Percentiles rank a stretch among this genome's conserved stretches.
phyloP scores from a whole-genome alignment of 2,797 vertebrate genomes.

The Leuciscus waleckii region DNA sequence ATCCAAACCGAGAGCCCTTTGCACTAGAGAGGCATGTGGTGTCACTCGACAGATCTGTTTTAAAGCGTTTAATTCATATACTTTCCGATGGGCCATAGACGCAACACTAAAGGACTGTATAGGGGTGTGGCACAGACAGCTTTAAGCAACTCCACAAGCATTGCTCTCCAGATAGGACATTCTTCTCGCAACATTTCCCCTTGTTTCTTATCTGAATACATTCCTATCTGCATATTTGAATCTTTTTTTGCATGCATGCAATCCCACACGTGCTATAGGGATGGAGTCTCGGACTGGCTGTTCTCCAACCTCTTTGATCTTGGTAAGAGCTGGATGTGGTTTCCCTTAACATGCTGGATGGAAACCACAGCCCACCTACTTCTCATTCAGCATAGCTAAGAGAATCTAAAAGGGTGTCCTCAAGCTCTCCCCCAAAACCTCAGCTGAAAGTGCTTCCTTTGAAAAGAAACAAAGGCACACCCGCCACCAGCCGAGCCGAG shows the following conservation, averaged over 20 bases:
- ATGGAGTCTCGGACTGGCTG: neutral
- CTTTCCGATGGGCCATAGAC: neutral
- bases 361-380: slow-evolving; percentile 40
- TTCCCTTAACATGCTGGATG: slow-evolving; percentile 51
- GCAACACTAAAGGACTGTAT: slow-evolving; percentile 3
- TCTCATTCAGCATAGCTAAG: slow-evolving; percentile 44
- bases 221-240: neutral
- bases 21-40: neutral
- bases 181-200: neutral
- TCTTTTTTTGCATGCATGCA: neutral
- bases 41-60: neutral
- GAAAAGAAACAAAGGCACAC: slow-evolving; percentile 53
- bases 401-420: slow-evolving; percentile 33
- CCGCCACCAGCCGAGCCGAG: slow-evolving; percentile 17
- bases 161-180: neutral
- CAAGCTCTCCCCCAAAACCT: slow-evolving; percentile 59
- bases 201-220: neutral
- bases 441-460: slow-evolving; percentile 51
- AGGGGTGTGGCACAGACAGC: slow-evolving; percentile 37
- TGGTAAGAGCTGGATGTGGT: slow-evolving; percentile 29
- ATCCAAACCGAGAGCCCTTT: neutral
- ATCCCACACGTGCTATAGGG: neutral
- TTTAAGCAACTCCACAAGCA: neutral
- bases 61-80: neutral
- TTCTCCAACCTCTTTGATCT: slow-evolving; percentile 30